Evolutionary conservation across 2,113 vertebrate genomes (phyloP).

Genomic region (Pedetes capensis): DNA sequence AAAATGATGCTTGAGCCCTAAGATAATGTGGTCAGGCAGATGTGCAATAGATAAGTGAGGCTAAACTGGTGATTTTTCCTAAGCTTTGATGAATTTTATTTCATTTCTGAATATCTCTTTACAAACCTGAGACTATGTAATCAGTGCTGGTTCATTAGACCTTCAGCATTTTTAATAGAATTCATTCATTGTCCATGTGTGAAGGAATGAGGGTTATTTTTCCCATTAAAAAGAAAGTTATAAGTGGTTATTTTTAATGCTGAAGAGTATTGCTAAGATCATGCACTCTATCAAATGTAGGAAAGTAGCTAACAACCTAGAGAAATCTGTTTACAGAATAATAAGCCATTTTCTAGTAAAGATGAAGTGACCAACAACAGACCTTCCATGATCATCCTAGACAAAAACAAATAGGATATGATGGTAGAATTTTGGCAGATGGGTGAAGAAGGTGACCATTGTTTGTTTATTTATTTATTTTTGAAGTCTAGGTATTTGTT

Average conservation of each 20-base stretch:
- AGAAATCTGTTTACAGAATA: constrained; percentile 27
- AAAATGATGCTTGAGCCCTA: constrained; percentile 80
- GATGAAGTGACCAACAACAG: not conserved
- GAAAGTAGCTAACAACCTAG: constrained; percentile 34
- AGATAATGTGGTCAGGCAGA: constrained; percentile 86
- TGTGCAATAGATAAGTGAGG: constrained; percentile 81
- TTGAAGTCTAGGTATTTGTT: not conserved
- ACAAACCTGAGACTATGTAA: constrained; percentile 78
- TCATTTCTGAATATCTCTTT: constrained; percentile 80
- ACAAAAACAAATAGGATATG: not conserved
- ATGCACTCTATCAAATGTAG: not conserved
- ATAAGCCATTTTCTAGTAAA: not conserved
- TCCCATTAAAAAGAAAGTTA: constrained; percentile 50
- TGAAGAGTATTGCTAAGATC: constrained; percentile 30
- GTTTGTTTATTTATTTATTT: too few species aligned
- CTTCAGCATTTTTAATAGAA: constrained; percentile 79
- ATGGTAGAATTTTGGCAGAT: not conserved
- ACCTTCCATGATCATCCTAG: not conserved
- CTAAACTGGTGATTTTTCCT: constrained; percentile 80
- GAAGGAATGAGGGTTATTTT: constrained; percentile 69
- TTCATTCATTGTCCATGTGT: constrained; percentile 76
- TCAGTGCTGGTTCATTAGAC: constrained; percentile 85
- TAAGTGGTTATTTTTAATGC: constrained; percentile 61
- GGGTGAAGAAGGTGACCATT: not conserved
- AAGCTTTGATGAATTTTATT: constrained; percentile 82